phyloP scores from a whole-genome alignment of 2,797 vertebrate genomes.

The Masticophis lateralis region DNA sequence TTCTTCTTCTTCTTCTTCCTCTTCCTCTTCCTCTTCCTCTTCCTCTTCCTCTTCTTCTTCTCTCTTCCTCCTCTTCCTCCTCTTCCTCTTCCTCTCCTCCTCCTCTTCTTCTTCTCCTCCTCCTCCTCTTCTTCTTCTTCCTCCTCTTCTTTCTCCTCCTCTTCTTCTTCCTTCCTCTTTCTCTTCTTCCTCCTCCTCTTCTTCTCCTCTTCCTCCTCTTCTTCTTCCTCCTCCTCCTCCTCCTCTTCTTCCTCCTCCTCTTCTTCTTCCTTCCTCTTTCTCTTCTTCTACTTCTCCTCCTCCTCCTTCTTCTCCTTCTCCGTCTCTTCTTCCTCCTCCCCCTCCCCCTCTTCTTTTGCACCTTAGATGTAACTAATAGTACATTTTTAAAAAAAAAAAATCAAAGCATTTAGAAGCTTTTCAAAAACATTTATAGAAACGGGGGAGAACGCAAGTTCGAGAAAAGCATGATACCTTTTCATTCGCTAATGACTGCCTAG shows the following conservation, averaged over 20 bases:
- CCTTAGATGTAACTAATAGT: background rate
- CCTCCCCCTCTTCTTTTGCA: background rate
- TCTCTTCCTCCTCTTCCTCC: rapidly evolving
- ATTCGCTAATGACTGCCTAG: background rate
- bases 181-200: rapidly evolving
- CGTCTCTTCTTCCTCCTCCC: too few species aligned
- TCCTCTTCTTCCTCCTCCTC: rapidly evolving
- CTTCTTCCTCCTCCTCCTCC: rapidly evolving
- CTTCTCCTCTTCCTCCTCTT: rapidly evolving
- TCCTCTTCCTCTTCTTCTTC: rapidly evolving
- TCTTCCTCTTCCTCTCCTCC: rapidly evolving
- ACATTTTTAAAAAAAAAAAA: too few species aligned
- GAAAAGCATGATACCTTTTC: background rate
- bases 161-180: background rate
- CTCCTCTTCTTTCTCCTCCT: too few species aligned
- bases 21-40: rapidly evolving
- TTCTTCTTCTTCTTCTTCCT: rapidly evolving
- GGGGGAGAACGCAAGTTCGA: background rate
- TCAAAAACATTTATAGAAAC: background rate
- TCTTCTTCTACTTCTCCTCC: rapidly evolving
- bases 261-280: rapidly evolving
- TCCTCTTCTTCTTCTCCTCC: too few species aligned
- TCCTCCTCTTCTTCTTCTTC: too few species aligned
- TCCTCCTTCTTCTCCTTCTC: too few species aligned
- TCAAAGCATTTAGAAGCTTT: background rate